Evolutionary conservation across 2,888 invertebrate species (phyloP).

Genomic region (Acrobeloides nanus): DNA sequence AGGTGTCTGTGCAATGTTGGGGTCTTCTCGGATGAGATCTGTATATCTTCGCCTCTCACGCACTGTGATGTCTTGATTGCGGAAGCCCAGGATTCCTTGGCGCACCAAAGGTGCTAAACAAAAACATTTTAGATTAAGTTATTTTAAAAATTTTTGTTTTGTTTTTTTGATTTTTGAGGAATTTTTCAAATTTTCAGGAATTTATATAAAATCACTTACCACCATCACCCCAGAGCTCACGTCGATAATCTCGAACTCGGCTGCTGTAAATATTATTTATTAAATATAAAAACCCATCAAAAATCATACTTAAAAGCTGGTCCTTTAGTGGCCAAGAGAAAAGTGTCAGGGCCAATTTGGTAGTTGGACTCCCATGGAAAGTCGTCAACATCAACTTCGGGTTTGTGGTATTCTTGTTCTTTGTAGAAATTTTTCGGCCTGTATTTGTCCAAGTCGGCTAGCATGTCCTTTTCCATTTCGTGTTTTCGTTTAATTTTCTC

Average conservation of each 20-base stretch:
- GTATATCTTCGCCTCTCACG: conserved; percentile 46
- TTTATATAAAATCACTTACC: conserved; percentile 1
- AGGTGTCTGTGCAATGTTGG: conserved; percentile 17
- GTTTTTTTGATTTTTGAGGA: conserved; percentile 1
- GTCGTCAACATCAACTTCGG: conserved; percentile 44
- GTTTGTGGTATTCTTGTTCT: conserved; percentile 32
- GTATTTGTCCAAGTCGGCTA: conserved; percentile 42
- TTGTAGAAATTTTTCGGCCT: conserved; percentile 44
- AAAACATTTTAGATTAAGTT: background rate
- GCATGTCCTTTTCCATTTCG: conserved; percentile 22
- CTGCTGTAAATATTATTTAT: no score
- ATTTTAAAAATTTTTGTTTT: background rate
- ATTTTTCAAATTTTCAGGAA: no score
- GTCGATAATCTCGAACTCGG: conserved; percentile 52
- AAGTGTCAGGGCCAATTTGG: conserved; percentile 92
- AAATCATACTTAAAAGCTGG: conserved; percentile 91
- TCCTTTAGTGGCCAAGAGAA: conserved; percentile 83
- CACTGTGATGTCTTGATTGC: conserved; percentile 51
- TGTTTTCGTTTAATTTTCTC: conserved; percentile 22
- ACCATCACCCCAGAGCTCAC: conserved; percentile 46
- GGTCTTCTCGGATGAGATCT: conserved; percentile 29
- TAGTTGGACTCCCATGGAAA: conserved; percentile 54
- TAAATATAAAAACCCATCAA: no score
- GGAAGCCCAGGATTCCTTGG: conserved; percentile 43
- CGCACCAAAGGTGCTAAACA: conserved; percentile 33